A percentile compares a stretch with the other conserved stretches of the same genome.
Evolutionary conservation across 2,888 invertebrate genomes (phyloP).

Genomic region (Harpalus rufipes): DNA sequence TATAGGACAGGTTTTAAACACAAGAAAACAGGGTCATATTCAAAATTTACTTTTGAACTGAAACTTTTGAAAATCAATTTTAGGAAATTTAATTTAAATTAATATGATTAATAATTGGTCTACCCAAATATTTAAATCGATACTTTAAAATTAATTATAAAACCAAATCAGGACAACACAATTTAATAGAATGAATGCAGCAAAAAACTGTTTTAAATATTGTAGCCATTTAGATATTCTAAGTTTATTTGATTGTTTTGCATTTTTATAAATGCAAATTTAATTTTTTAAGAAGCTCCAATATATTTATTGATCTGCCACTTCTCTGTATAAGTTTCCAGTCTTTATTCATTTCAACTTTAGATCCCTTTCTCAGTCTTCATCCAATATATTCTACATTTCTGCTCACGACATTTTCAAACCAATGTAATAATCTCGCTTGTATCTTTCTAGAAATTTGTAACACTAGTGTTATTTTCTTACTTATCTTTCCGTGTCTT

Average conservation of each 20-base stretch:
- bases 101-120: slow-evolving; percentile 49
- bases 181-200: neutral
- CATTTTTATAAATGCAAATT: neutral
- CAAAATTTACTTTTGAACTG: slow-evolving; percentile 34
- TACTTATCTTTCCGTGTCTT: too few species aligned
- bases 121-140: slow-evolving; percentile 25
- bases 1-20: too few species aligned
- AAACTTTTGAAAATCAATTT: slow-evolving; percentile 40
- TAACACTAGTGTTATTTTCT: too few species aligned
- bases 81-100: neutral
- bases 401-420: too few species aligned
- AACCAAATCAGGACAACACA: slow-evolving; percentile 35
- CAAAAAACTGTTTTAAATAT: slow-evolving; percentile 33
- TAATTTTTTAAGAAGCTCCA: neutral
- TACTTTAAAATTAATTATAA: slow-evolving; percentile 46
- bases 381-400: too few species aligned
- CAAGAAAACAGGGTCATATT: slow-evolving; percentile 11
- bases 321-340: too few species aligned
- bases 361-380: too few species aligned
- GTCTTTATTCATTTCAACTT: too few species aligned
- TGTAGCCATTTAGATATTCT: slow-evolving; percentile 1
- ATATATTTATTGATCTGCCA: too few species aligned
- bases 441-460: too few species aligned
- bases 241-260: slow-evolving; percentile 9
- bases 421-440: too few species aligned